Base-by-base conservation (phyloP, 2,888 invertebrate species). In the Hipparchia sbordonii region DNA sequence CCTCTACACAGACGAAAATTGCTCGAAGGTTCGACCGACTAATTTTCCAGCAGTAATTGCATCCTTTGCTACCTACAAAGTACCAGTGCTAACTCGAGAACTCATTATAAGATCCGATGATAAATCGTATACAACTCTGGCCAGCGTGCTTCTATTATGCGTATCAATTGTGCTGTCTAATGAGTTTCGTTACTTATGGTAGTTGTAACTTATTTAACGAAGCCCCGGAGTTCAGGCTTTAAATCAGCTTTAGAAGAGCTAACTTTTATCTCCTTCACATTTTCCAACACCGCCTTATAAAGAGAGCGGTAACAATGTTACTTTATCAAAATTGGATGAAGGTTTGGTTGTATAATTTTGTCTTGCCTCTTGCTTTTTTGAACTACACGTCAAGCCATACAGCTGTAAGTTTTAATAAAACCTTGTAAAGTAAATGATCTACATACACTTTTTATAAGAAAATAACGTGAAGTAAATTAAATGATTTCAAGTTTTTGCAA, bases 1-100 rank as follows among this genome's bases (percentile, higher is more conserved):
- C 70, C 66, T 73, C 67, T 48, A n/a, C 52, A 71, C 65, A 71
- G 71, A 75, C 74, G 70, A 76, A 76, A 77, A 75, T 74, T 72
- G 71, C 74, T 74, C 73, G 39, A 61, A 73, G 77, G 76, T 74
- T 71, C 69, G 67, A 60, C 72, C 62, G 74, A 70, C 77, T 78
- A 79, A 79, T 80, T 79, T 77, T 74, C 74, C 72, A 74, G 61
- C 76, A 74, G 73, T 80, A 78, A 80, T 80, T 80, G 74, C 78
- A 78, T 80, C 80, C 79, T 77, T 73, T 76, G 76, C 72, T 76
- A 74, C 76, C 75, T 70, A 76, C 77, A 73, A 66, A 71, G 74
- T 74, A 68, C 60, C 45, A 75, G 74, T 72, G 76, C 77, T 75
- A 79, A 79, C 75, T 79, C 70, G 74, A 71, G 77, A 79, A 76